phyloP scores from a whole-genome alignment of 2,888 invertebrate genomes.

The Protodeltote pygarga region DNA sequence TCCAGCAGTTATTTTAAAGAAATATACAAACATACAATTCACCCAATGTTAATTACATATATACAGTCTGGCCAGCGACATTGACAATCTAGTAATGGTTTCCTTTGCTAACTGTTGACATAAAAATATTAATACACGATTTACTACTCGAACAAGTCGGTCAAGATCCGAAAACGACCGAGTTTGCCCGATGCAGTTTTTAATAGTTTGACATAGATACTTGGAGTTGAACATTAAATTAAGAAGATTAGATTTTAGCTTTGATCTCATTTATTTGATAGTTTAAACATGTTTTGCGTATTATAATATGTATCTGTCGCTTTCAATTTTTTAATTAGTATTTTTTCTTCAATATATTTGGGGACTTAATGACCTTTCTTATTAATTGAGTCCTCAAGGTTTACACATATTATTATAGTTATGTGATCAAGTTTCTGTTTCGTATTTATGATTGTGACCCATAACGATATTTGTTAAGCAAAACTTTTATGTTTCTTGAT shows the following conservation, averaged over 20 bases:
- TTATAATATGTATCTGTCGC: constrained; percentile 5
- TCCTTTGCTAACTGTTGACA: constrained; percentile 45
- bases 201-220: constrained; percentile 30
- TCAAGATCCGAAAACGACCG: constrained; percentile 52
- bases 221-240: constrained; percentile 21
- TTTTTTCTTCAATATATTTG: neutral
- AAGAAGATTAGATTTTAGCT: constrained; percentile 17
- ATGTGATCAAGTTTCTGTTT: too few relatives aligned
- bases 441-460: too few relatives aligned
- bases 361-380: too few relatives aligned
- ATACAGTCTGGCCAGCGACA: constrained; percentile 14
- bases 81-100: constrained; percentile 47
- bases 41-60: neutral
- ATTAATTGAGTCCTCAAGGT: too few relatives aligned
- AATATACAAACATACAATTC: neutral
- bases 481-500: too few relatives aligned
- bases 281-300: constrained; percentile 18
- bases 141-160: constrained; percentile 56
- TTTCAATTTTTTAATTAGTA: neutral
- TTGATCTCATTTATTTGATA: constrained; percentile 44
- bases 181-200: constrained; percentile 37
- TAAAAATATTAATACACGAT: constrained; percentile 60
- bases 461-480: too few relatives aligned
- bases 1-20: neutral
- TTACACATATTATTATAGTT: too few relatives aligned